Base-by-base conservation (phyloP, 2,888 invertebrate genomes). In the Sarcophaga carnaria region DNA sequence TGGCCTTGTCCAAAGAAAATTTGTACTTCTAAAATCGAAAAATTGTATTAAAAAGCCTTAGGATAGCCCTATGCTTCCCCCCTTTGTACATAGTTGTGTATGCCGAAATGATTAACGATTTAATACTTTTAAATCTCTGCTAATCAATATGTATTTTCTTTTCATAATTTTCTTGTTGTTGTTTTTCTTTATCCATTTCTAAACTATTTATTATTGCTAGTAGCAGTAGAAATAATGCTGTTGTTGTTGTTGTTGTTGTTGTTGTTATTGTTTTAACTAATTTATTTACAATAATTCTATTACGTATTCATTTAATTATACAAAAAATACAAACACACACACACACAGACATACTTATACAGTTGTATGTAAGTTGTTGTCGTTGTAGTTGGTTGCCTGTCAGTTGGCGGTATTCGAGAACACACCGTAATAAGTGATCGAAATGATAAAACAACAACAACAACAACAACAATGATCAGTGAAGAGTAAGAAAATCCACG, bases 401-500 rank as follows among this genome's bases (percentile, higher is more conserved):
- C 47, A 62, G 0, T 70, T 81, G 62, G 60, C 17, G 67, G 66
- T n/a, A 63, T 59, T 37, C 14, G 60, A 71, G 54, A 25, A 14
- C 54, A 54, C 12, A 54, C 54, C 1, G 12, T 54, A 54, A 54
- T 14, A 54, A 54, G 17, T 54, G 54, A 37, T 37, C 37, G 37
- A 37, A 37, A 6, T 37, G 49, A 14, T 4, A 49, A 49, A 49
- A 14, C 49, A 49, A 49, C 49, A 49, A 54, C 54, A 54, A 54
- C 54, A 54, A 37, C 8, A 60, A 72, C 1, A 4, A 20, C n/a
- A 45, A 45, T 37, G 2, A 10, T 37, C 37, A 17, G 45, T 54
- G 14, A 71, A 54, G 27, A 78, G 71, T 70, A 64, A 49, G 47
- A 64, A 71, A 72, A 59, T 62, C 10, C 10, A 60, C 45, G 20